Evolutionary conservation across 2,888 invertebrate genomes (phyloP).

Genomic region (Dryadula phaetusa): DNA sequence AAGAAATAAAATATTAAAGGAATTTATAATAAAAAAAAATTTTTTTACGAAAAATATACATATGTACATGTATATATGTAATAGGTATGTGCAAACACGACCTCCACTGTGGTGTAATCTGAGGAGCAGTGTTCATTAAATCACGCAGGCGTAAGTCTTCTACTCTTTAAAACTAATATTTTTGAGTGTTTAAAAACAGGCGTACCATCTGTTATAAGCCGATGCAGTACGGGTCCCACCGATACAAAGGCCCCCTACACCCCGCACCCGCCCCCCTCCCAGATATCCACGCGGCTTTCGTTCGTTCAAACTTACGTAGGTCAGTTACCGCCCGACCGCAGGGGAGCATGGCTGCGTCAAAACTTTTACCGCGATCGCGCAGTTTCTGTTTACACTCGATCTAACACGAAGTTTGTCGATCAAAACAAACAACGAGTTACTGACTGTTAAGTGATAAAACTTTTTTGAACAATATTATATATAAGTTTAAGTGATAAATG

Average conservation of each 20-base stretch:
- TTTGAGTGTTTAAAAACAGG: slow-evolving; percentile 80
- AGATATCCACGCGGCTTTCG: slow-evolving; percentile 82
- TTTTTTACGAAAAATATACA: background rate
- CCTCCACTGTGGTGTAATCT: slow-evolving; percentile 80
- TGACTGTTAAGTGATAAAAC: slow-evolving; percentile 68
- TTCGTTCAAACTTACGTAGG: slow-evolving; percentile 85
- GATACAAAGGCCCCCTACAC: slow-evolving; percentile 65
- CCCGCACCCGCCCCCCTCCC: slow-evolving; percentile 64
- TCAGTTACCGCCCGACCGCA: slow-evolving; percentile 85
- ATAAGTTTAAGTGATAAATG: slow-evolving; percentile 76
- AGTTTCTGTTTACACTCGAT: slow-evolving; percentile 80
- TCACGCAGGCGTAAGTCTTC: slow-evolving; percentile 79
- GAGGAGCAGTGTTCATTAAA: slow-evolving; percentile 75
- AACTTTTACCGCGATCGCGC: slow-evolving; percentile 79
- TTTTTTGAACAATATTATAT: slow-evolving; percentile 58
- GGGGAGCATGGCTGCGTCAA: slow-evolving; percentile 83
- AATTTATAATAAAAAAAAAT: background rate
- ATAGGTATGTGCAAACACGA: slow-evolving; percentile 51
- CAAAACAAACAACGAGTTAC: slow-evolving; percentile 64
- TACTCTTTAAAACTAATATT: slow-evolving; percentile 76
- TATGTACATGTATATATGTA: background rate
- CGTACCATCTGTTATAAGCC: slow-evolving; percentile 83
- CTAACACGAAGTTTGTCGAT: slow-evolving; percentile 69
- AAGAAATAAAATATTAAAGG: too few relatives aligned
- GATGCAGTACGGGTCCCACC: slow-evolving; percentile 80